phyloP scores from a whole-genome alignment of 2,797 vertebrate genomes.

The Lacerta agilis region DNA sequence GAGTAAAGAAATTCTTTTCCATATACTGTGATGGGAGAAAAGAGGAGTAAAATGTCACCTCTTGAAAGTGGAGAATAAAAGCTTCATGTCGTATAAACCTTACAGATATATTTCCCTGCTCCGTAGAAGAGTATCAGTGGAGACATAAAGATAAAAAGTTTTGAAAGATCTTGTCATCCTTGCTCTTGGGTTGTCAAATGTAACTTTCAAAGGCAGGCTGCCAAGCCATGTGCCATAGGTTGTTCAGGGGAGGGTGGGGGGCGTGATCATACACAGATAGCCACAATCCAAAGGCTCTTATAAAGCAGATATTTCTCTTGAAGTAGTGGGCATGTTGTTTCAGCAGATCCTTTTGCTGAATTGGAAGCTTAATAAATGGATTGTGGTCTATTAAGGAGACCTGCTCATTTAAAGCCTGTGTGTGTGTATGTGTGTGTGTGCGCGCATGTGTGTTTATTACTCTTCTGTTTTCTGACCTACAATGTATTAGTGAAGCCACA shows the following conservation, averaged over 20 bases:
- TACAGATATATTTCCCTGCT: neutral
- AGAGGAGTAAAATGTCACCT: neutral
- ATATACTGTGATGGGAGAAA: neutral
- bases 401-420: neutral
- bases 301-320: neutral
- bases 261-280: neutral
- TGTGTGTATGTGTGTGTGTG: too few species aligned
- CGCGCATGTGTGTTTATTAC: neutral
- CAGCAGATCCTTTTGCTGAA: neutral
- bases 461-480: neutral
- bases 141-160: neutral
- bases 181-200: neutral
- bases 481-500: neutral
- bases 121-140: neutral
- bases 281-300: neutral
- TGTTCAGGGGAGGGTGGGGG: too few species aligned
- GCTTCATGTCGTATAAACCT: neutral
- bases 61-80: conserved; percentile 7
- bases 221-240: neutral
- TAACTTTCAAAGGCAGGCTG: neutral
- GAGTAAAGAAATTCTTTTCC: neutral
- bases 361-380: neutral
- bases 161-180: neutral
- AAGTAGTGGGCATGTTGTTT: neutral
- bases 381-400: neutral